Conservation (phyloP, 2,113 vertebrate genomes). For the Boleophthalmus pectinirostris region DNA sequence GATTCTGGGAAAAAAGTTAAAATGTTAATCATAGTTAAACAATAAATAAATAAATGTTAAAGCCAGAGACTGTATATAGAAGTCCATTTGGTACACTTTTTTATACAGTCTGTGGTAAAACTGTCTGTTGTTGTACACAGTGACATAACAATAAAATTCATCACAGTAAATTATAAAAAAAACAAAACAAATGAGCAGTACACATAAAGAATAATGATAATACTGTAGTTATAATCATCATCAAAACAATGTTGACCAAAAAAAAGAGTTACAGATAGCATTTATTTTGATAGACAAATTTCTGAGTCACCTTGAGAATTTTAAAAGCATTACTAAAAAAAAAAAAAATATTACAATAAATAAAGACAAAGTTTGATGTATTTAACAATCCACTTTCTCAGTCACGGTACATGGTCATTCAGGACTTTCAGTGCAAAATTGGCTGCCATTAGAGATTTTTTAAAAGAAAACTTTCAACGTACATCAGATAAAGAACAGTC, state of each 20-base stretch:
- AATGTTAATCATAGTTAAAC: too few species aligned
- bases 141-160: too few species aligned
- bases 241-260: background rate
- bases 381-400: too few species aligned
- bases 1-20: too few species aligned
- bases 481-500: background rate
- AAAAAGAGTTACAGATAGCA: background rate
- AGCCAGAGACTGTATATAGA: too few species aligned
- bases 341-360: background rate
- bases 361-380: background rate
- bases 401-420: background rate
- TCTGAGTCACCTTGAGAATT: conserved; percentile 19
- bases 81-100: too few species aligned
- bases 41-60: too few species aligned
- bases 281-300: conserved; percentile 48
- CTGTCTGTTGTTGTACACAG: too few species aligned
- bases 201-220: too few species aligned
- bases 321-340: conserved; percentile 52
- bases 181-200: too few species aligned
- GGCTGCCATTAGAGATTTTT: conserved; percentile 3
- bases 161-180: too few species aligned
- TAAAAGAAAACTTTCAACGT: background rate
- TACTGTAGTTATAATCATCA: background rate
- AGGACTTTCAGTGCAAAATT: conserved; percentile 8
- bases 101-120: too few species aligned